Base-by-base conservation (phyloP, 1,140 invertebrate genomes). In the Pseudomyrmex pallidus region DNA sequence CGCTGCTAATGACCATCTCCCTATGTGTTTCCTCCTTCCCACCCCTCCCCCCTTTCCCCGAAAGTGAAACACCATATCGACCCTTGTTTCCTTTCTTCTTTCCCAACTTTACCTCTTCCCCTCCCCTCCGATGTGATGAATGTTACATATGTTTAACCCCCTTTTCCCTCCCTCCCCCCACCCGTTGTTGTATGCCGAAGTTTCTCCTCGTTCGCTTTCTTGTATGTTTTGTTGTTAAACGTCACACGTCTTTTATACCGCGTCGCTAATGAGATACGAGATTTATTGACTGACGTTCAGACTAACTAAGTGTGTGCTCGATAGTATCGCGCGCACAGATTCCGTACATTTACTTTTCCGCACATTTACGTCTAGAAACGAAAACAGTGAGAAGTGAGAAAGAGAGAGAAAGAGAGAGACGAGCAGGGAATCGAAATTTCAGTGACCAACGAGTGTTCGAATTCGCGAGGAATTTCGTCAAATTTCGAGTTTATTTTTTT, bases 201-300 rank as follows among this genome's bases (percentile, higher is more conserved):
- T 70, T 77, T 59, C 52, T 35, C 15, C 76, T 72, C 44, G 44
- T 59, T 68, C 8, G 54, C 64, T 80, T 70, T n/a, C 46, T 20
- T 54, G 54, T 44, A 50, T 67, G 66, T 70, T 80, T 35, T 35
- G 35, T 35, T 59, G 76, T 50, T 80, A 80, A 17, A 72, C 25
- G 54, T 25, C 54, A 20, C 66, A n/a, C 25, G 57, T 35, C 35
- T 35, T 35, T 68, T 46, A 78, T 48, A 35, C 54, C 59, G 76
- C 76, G 44, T 72, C 76, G 59, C 76, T 80, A 80, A 80, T 67
- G 76, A 70, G 66, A 80, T 80, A 80, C 76, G 48, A 12, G 66
- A 80, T 50, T 66, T 80, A 80, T 80, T 80, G 76, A 80, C 76
- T 80, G 76, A 80, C 76, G 76, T 70, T 80, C 35, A 80, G 61